Base-by-base conservation (phyloP, 2,797 vertebrate genomes). In the Setipinna tenuifilis region DNA sequence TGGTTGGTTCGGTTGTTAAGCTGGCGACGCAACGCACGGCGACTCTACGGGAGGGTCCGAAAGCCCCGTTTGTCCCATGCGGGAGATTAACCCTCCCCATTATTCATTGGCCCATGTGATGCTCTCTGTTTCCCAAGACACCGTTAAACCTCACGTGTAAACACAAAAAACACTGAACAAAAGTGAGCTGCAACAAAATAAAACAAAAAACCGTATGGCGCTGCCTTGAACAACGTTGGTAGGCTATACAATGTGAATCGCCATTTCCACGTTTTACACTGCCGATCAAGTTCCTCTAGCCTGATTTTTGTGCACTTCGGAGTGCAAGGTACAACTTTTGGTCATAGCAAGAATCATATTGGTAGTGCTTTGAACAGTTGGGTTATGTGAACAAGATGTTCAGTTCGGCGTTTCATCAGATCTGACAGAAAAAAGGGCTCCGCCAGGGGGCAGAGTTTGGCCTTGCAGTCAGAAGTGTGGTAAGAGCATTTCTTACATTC, bases 1-100 rank as follows among this genome's bases (percentile, higher is more conserved):
- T 83, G 85, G 31, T 58, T 81, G 68, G 71, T 46, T 85, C 85
- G 81, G 71, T 83, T 88, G 68, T 81, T 82, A 88, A 88, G 62
- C 85, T 87, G 75, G 83, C 82, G 57, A 84, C 44, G 82, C 86
- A 81, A 84, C 44, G 82, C 86, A 81, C 82, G 54, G 82, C n/a
- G 75, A 31, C 48, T 87, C 58, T 59, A 62, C 50, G 44, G 58
- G 41, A 75, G 83, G 83, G 35, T 81, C 68, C 41, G 7, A n/a
- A 59, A 83, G 84, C 83, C 25, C 84, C 82, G 50, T 83, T 83
- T 78, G 82, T 58, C 54, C 46, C 57, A 48, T 41, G 61, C 35
- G n/a, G 35, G 78, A 71, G 81, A 54, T 62, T 54, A 85, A 71
- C 84, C 84, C 87, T 71, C 84, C 84, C 83, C 81, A 83, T 83